A percentile compares a stretch with the other conserved stretches of the same genome.
Evolutionary conservation across 2,888 invertebrate species (phyloP).

Genomic region (Rotaria socialis): DNA sequence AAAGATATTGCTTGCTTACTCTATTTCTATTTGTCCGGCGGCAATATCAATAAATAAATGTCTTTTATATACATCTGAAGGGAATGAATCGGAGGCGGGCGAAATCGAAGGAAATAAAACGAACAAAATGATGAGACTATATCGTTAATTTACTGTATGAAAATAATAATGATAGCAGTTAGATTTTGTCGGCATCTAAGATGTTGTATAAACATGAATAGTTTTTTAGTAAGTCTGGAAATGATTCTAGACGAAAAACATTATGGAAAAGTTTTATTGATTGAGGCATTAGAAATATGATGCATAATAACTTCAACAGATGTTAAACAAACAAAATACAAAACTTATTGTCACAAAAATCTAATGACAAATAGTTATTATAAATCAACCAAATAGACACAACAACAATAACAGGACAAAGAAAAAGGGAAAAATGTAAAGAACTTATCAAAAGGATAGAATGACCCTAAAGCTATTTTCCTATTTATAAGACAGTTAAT

Average conservation of each 20-base stretch:
- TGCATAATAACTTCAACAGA: neutral
- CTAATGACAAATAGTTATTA: neutral
- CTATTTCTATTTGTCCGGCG: neutral
- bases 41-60: neutral
- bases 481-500: neutral
- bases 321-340: neutral
- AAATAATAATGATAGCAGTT: neutral
- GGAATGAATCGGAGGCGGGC: conserved; percentile 5
- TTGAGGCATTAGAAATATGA: neutral
- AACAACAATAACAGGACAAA: neutral
- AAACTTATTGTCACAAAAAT: neutral
- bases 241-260: neutral
- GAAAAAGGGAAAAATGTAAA: neutral
- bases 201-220: neutral
- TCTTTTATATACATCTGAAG: conserved; percentile 2
- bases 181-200: neutral
- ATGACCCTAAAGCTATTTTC: too few species aligned
- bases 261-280: neutral
- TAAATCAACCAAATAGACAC: neutral
- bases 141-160: neutral
- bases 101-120: neutral
- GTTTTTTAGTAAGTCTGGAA: neutral
- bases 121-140: neutral
- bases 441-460: neutral
- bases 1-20: neutral